These are phyloP conservation scores for Sarcophaga variegata DNA, from an alignment of 2,888 invertebrate species.

Conservation along the genomic window DNA sequence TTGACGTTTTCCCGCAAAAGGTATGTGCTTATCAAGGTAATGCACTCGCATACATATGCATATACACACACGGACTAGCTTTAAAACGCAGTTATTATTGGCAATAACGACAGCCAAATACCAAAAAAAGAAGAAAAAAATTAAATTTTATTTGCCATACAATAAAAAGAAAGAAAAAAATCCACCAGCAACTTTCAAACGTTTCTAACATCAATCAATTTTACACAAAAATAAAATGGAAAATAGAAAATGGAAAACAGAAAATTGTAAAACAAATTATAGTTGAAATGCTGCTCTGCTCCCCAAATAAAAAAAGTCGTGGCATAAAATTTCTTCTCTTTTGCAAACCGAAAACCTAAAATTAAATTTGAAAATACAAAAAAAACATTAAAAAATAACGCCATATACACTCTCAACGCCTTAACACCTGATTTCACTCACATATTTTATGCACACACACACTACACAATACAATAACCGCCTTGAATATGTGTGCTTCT, in stretches of 20 bases:
- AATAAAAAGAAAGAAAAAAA: constrained; percentile 9
- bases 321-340: constrained; percentile 19
- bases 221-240: constrained; percentile 33
- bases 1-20: constrained; percentile 64
- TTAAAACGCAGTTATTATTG: constrained; percentile 21
- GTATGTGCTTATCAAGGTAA: constrained; percentile 60
- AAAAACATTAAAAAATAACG: constrained; percentile 34
- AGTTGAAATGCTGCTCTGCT: neutral
- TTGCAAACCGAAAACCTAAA: constrained; percentile 48
- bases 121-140: constrained; percentile 17
- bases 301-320: neutral
- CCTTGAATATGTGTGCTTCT: neutral
- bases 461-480: no score
- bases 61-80: constrained; percentile 2
- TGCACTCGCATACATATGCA: neutral
- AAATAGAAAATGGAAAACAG: constrained; percentile 18
- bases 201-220: constrained; percentile 67
- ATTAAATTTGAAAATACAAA: constrained; percentile 44
- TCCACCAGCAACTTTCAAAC: neutral
- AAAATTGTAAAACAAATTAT: constrained; percentile 54
- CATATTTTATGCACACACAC: constrained; percentile 38
- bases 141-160: constrained; percentile 28
- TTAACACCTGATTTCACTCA: constrained; percentile 69
- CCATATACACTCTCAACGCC: constrained; percentile 55
- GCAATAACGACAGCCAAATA: constrained; percentile 34